Conservation (phyloP, 2,888 invertebrate genomes). For the Invenusta paracnida region DNA sequence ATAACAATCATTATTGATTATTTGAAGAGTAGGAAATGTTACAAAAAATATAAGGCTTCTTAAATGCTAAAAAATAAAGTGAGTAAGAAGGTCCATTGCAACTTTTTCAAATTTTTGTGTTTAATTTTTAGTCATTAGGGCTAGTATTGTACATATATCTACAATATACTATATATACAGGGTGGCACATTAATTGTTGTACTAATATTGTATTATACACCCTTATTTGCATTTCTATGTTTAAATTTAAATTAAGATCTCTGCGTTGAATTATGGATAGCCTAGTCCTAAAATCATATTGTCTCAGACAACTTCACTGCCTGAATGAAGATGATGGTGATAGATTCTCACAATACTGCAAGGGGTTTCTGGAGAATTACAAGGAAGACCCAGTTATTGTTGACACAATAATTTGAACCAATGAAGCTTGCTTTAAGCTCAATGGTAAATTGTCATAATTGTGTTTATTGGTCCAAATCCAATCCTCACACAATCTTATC, state of each 20-base stretch:
- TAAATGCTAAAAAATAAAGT: no score
- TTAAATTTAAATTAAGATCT: no score
- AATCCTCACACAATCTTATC: neutral
- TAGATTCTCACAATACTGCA: neutral
- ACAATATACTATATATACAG: neutral
- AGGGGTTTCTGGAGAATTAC: slow-evolving; percentile 4
- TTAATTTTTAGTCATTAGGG: no score
- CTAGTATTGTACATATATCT: no score
- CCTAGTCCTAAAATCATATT: neutral
- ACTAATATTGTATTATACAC: no score
- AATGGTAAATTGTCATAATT: neutral
- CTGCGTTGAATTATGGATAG: slow-evolving; percentile 21
- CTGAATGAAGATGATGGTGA: slow-evolving; percentile 14
- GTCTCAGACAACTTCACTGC: slow-evolving; percentile 3
- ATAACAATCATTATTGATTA: no score
- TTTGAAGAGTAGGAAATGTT: no score
- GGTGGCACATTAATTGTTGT: neutral
- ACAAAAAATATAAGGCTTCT: no score
- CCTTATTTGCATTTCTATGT: no score
- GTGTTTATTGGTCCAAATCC: neutral
- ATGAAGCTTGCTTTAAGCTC: slow-evolving; percentile 15
- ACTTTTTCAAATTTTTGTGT: no score
- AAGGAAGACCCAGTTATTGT: slow-evolving; percentile 12
- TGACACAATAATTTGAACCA: slow-evolving; percentile 3
- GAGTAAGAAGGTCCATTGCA: no score